Percentiles rank a stretch among this genome's conserved stretches.
Conservation (phyloP, 1,140 invertebrate species). For the Philopotamus ludificatus region DNA sequence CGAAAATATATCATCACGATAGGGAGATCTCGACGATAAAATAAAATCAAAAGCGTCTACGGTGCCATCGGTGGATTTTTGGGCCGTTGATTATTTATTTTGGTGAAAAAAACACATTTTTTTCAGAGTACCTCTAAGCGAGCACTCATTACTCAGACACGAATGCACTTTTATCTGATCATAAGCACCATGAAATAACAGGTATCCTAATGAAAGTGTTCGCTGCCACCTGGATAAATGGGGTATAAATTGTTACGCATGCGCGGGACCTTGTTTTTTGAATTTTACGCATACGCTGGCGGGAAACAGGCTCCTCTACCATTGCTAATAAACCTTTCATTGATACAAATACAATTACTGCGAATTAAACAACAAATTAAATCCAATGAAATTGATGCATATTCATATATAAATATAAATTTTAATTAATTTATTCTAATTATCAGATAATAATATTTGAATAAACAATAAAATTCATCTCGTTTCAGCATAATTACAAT, state of each 20-base stretch:
- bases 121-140: no score
- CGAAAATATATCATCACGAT: no score
- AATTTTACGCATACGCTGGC: slow-evolving; percentile 26
- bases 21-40: no score
- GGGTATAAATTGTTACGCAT: slow-evolving; percentile 36
- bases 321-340: background rate
- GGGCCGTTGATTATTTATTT: no score
- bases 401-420: background rate
- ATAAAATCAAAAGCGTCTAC: background rate
- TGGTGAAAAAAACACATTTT: no score
- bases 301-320: slow-evolving; percentile 3
- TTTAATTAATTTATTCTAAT: background rate
- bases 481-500: no score
- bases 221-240: slow-evolving; percentile 38
- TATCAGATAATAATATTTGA: no score
- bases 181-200: slow-evolving; percentile 40
- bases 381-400: background rate
- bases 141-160: slow-evolving; percentile 32
- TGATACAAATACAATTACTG: background rate
- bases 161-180: slow-evolving; percentile 40
- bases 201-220: slow-evolving; percentile 39
- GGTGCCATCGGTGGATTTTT: no score
- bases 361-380: background rate
- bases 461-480: no score
- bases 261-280: slow-evolving; percentile 24